phyloP scores from a whole-genome alignment of 2,797 vertebrate genomes.

The Sebastes itinus region DNA sequence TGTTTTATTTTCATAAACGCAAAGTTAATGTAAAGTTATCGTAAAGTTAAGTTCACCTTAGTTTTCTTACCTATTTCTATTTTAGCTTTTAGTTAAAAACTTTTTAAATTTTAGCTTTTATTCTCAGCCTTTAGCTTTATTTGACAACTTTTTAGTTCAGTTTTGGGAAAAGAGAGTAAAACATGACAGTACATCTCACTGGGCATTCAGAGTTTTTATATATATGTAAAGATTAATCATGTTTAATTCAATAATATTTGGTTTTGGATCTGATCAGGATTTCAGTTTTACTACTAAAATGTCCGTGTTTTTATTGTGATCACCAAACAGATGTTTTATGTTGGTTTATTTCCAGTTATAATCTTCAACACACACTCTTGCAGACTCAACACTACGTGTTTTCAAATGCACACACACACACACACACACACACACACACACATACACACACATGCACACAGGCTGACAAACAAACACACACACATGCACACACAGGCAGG shows the following conservation, averaged over 20 bases:
- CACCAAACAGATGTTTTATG: background rate
- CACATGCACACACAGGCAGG: slow-evolving; percentile 16
- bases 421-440: background rate
- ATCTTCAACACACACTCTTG: background rate
- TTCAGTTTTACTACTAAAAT: background rate
- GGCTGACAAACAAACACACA: background rate
- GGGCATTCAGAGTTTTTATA: background rate
- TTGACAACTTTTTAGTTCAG: background rate
- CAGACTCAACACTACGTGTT: background rate
- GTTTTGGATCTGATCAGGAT: background rate
- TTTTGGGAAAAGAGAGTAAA: background rate
- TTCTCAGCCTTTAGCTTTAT: background rate
- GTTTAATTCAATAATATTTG: background rate
- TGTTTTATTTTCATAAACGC: background rate
- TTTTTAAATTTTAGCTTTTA: background rate
- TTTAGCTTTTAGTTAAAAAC: background rate
- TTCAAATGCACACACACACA: background rate
- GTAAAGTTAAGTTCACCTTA: background rate
- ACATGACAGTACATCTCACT: background rate
- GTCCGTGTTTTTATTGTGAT: background rate
- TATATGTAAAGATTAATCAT: background rate
- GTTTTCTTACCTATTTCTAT: background rate
- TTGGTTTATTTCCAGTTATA: background rate
- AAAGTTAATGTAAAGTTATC: background rate
- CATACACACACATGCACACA: background rate